Evolutionary conservation across 2,888 invertebrate species (phyloP).

Genomic region (Encarsia formosa): DNA sequence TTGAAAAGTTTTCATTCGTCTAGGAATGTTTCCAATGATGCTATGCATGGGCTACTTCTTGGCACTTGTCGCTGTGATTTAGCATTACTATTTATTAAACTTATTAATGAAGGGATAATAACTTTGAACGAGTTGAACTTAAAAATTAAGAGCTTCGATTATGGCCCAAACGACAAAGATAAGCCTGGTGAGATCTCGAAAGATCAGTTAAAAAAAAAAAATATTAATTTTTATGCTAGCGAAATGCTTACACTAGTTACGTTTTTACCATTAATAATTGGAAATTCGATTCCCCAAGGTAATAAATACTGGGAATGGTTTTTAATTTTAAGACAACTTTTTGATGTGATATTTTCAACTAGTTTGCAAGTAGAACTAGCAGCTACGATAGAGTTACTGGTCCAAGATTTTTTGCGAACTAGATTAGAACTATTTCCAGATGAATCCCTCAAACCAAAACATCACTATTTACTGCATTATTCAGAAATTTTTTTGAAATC

Average conservation of each 20-base stretch:
- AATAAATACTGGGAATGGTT: constrained; percentile 24
- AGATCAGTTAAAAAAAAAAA: constrained; percentile 14
- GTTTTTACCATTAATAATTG: constrained; percentile 26
- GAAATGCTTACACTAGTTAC: constrained; percentile 25
- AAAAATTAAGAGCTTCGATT: constrained; percentile 25
- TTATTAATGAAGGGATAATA: constrained; percentile 13
- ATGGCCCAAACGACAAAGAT: constrained; percentile 18
- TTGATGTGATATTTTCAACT: constrained; percentile 22
- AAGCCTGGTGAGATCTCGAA: constrained; percentile 23
- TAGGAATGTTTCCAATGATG: too few relatives aligned
- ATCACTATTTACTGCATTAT: constrained; percentile 25
- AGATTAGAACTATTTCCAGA: constrained; percentile 16
- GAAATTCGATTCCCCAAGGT: constrained; percentile 19
- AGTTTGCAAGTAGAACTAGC: constrained; percentile 14
- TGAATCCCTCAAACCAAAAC: constrained; percentile 21
- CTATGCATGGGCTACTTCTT: constrained; percentile 26
- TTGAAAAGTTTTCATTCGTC: too few relatives aligned
- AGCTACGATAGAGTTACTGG: constrained; percentile 8
- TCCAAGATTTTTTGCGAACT: constrained; percentile 13
- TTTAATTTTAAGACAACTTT: constrained; percentile 15
- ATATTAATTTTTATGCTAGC: constrained; percentile 24
- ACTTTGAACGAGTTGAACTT: constrained; percentile 21
- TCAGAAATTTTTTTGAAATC: constrained; percentile 10
- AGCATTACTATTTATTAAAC: constrained; percentile 20
- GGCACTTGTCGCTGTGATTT: constrained; percentile 26